Percentiles rank a stretch among this genome's conserved stretches.
phyloP scores from a whole-genome alignment of 2,113 vertebrate genomes.

The Spea bombifrons region DNA sequence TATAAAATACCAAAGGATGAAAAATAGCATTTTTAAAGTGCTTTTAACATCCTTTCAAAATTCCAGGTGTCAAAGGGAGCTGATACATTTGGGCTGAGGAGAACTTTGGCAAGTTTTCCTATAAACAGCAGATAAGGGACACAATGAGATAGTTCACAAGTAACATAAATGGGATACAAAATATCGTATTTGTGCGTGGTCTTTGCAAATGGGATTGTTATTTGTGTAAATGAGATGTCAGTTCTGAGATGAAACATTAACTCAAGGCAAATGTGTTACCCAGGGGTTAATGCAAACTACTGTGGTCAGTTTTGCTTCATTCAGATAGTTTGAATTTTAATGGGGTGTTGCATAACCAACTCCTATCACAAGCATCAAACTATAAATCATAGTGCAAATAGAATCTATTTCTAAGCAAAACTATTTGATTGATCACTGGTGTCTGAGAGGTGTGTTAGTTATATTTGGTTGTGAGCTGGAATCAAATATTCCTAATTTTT shows the following conservation, averaged over 20 bases:
- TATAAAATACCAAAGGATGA: conserved; percentile 43
- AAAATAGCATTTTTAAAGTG: conserved; percentile 41
- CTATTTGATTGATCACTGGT: background rate
- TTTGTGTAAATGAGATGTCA: conserved; percentile 12
- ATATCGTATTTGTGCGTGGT: conserved; percentile 20
- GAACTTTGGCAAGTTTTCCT: conserved; percentile 36
- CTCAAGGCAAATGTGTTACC: background rate
- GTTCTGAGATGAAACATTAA: conserved; percentile 9
- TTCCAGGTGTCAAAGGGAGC: conserved; percentile 40
- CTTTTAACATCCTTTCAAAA: conserved; percentile 45
- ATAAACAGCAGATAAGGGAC: conserved; percentile 45
- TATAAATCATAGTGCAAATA: background rate
- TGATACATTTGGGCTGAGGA: conserved; percentile 37
- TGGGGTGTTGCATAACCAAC: background rate
- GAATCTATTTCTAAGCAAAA: background rate
- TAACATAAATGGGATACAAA: conserved; percentile 6
- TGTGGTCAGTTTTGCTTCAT: background rate
- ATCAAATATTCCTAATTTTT: too few relatives aligned
- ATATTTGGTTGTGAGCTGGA: too few relatives aligned
- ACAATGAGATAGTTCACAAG: conserved; percentile 38
- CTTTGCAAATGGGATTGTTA: conserved; percentile 7
- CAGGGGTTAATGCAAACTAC: conserved; percentile 16
- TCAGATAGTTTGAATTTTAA: conserved; percentile 32
- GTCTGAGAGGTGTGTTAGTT: too few relatives aligned
- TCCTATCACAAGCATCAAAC: background rate